Base-by-base conservation (phyloP, 1,140 invertebrate genomes). In the Eupristina koningsbergeri region DNA sequence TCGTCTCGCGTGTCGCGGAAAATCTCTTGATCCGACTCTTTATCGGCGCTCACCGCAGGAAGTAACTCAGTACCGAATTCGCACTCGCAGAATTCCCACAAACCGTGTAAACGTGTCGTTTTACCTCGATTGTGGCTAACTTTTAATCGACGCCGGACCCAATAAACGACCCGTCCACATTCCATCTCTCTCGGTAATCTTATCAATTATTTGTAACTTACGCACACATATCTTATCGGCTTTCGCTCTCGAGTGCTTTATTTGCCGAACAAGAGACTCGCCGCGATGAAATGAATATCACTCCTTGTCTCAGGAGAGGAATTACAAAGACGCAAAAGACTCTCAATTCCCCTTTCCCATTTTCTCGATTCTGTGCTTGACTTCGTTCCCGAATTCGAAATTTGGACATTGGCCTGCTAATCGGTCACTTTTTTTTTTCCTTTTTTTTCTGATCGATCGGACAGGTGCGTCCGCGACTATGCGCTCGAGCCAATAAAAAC, bases 171-270 rank as follows among this genome's bases (percentile, higher is more conserved):
- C 83, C 67, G 80, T 77, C n/a, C 53, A 11, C 74, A 61, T 77
- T 77, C 74, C 34, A 7, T 45, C 69, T n/a, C 77, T 47, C 77
- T 79, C 22, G 2, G 9, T 36, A 41, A 73, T 76, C 81, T 64
- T 74, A 76, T 67, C 58, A 29, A 86, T n/a, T n/a, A n/a, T 87
- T 86, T 67, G 17, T 84, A 67, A 86, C 45, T 50, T 74, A 31
- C 50, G 50, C 17, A 17, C 64, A 75, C 86, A 13, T 89, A 92
- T 91, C 91, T 92, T 91, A 92, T 92, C 91, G 82, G 78, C 81
- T 86, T 89, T 90, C 89, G 88, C 89, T 89, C 58, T 91, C 87
- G 87, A 91, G 89, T 91, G 86, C 86, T 90, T 89, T 90, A 89
- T 91, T 90, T 91, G 86, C 86, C 83, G 78, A 75, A 79, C 64